Percentiles rank a stretch among this genome's conserved stretches.
phyloP scores from a whole-genome alignment of 2,888 invertebrate species.

The Agrypnus murinus region DNA sequence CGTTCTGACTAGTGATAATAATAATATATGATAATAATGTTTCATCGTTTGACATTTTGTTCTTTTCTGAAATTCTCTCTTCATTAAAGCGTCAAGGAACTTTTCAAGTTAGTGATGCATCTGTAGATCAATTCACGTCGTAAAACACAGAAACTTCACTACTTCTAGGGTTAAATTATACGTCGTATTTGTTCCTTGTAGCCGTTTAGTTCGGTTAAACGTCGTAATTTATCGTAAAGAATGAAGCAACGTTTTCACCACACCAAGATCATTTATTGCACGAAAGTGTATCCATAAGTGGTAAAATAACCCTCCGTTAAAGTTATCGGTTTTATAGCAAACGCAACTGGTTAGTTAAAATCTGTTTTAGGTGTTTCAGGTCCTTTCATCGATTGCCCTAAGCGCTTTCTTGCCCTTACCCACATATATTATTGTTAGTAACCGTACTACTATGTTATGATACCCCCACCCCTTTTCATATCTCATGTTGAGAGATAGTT shows the following conservation, averaged over 20 bases:
- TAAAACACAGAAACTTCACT: constrained; percentile 22
- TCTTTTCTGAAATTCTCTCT: too few species aligned
- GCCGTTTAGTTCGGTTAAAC: constrained; percentile 27
- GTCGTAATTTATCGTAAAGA: constrained; percentile 26
- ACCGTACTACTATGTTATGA: background rate
- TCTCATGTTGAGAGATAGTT: too few species aligned
- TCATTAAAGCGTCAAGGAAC: background rate
- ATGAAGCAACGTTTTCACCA: constrained; percentile 21
- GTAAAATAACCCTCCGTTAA: constrained; percentile 1
- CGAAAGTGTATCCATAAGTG: constrained; percentile 24
- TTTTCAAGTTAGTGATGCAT: background rate
- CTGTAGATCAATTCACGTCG: constrained; percentile 16
- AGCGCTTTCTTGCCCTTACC: constrained; percentile 9
- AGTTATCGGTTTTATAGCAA: constrained; percentile 15
- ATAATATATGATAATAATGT: too few species aligned
- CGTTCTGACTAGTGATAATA: too few species aligned
- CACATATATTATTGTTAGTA: constrained; percentile 15
- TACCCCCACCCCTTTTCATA: too few species aligned
- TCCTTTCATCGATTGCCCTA: constrained; percentile 12
- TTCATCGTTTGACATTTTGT: too few species aligned
- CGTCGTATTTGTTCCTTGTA: constrained; percentile 23
- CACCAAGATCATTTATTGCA: constrained; percentile 22
- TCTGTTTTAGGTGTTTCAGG: constrained; percentile 11
- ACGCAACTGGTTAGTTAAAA: constrained; percentile 27
- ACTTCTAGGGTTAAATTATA: constrained; percentile 22